Percentiles rank a stretch among this genome's conserved stretches.
phyloP scores from a whole-genome alignment of 2,113 vertebrate species.

The Fulmarus glacialis region DNA sequence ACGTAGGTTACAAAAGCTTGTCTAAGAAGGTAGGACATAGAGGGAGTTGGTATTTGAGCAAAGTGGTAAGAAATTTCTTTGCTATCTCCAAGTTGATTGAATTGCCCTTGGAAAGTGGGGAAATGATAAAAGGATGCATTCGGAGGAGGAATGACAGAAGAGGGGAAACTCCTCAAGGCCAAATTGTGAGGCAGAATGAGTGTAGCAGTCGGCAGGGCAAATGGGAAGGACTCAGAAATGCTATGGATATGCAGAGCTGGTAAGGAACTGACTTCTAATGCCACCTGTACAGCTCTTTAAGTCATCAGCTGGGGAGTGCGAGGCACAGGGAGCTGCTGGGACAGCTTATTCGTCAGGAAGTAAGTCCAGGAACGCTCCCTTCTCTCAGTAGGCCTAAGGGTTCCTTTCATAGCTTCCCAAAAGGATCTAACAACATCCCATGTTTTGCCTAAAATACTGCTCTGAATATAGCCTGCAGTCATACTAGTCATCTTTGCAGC shows the following conservation, averaged over 20 bases:
- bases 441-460: background rate
- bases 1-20: fast-evolving
- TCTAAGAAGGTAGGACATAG: background rate
- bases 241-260: background rate
- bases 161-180: background rate
- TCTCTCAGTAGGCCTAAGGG: background rate
- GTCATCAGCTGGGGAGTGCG: background rate
- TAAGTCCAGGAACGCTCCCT: background rate
- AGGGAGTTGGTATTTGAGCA: background rate
- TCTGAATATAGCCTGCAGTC: background rate
- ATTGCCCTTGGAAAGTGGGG: background rate
- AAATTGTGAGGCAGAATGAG: background rate
- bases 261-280: background rate
- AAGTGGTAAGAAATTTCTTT: background rate
- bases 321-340: background rate
- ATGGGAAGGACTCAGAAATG: background rate
- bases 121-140: background rate
- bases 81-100: background rate
- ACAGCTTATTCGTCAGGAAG: background rate
- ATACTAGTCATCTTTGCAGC: background rate
- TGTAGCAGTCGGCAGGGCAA: background rate
- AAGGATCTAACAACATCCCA: background rate
- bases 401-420: background rate
- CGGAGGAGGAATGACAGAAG: background rate
- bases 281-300: background rate